A percentile compares a stretch with the other conserved stretches of the same genome.
Evolutionary conservation across 1,140 invertebrate genomes (phyloP).

Genomic region (Conus betulinus): DNA sequence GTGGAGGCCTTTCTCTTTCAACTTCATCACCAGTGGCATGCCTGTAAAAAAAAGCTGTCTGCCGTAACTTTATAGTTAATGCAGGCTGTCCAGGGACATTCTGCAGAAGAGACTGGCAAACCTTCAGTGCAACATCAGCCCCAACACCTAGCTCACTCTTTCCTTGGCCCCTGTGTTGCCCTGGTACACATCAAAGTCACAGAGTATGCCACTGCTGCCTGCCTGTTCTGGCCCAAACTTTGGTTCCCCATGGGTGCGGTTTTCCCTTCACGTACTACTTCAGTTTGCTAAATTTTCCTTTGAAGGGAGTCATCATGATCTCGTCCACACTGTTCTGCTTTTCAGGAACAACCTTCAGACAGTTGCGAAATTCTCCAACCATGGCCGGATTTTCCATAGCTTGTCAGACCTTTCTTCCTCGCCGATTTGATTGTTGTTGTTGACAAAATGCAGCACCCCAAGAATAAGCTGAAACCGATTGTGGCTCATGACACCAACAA

Average conservation of each 20-base stretch:
- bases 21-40: constrained; percentile 11
- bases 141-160: constrained; percentile 31
- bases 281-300: constrained; percentile 49
- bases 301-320: constrained; percentile 68
- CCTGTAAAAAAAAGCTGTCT: constrained; percentile 43
- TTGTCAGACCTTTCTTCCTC: constrained; percentile 40
- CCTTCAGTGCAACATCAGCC: constrained; percentile 33
- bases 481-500: constrained; percentile 34
- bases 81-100: neutral
- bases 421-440: constrained; percentile 26
- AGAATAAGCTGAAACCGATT: constrained; percentile 21
- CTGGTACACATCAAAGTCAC: constrained; percentile 49
- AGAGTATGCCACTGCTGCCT: constrained; percentile 55
- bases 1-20: constrained; percentile 27
- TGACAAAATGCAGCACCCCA: constrained; percentile 35
- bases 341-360: constrained; percentile 39
- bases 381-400: constrained; percentile 46
- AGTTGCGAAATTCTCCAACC: constrained; percentile 42
- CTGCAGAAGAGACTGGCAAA: constrained; percentile 11
- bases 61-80: constrained; percentile 39
- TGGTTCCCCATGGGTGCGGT: constrained; percentile 57
- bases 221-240: constrained; percentile 53
- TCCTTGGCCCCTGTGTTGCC: constrained; percentile 14
- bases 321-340: constrained; percentile 57
- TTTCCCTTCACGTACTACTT: constrained; percentile 58